Conservation (phyloP, 1,140 invertebrate genomes). For the Andrena cerasifolii region DNA sequence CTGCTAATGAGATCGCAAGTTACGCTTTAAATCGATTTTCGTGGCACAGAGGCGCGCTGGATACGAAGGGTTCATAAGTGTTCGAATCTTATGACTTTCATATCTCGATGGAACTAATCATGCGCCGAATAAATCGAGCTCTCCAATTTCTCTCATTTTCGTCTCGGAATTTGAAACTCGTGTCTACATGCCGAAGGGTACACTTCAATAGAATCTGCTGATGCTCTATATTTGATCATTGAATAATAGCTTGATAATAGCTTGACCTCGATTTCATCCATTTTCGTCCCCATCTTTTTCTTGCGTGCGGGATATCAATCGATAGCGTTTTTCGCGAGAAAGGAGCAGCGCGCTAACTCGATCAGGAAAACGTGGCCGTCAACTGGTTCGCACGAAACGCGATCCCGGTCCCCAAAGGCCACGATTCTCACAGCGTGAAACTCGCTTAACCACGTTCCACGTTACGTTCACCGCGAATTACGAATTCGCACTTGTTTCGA, state of each 20-base stretch:
- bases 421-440: constrained; percentile 28
- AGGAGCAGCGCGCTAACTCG: not conserved
- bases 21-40: not conserved
- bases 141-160: no score
- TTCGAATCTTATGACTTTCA: no score
- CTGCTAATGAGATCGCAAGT: constrained; percentile 18
- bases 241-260: no score
- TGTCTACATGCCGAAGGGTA: no score
- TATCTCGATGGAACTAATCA: no score
- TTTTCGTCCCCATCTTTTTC: not conserved
- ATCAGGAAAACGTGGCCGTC: not conserved
- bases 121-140: no score
- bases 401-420: not conserved
- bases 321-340: not conserved
- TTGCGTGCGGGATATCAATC: not conserved
- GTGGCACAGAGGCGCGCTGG: not conserved
- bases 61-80: no score
- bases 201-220: no score
- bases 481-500: constrained; percentile 13
- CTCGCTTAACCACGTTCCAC: constrained; percentile 5
- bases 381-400: constrained; percentile 30
- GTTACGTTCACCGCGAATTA: not conserved
- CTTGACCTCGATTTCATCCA: not conserved
- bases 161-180: no score
- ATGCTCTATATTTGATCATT: no score